These are phyloP conservation scores for Gallinago undulata DNA, from an alignment of 2,113 vertebrate genomes.

Conservation along the genomic window DNA sequence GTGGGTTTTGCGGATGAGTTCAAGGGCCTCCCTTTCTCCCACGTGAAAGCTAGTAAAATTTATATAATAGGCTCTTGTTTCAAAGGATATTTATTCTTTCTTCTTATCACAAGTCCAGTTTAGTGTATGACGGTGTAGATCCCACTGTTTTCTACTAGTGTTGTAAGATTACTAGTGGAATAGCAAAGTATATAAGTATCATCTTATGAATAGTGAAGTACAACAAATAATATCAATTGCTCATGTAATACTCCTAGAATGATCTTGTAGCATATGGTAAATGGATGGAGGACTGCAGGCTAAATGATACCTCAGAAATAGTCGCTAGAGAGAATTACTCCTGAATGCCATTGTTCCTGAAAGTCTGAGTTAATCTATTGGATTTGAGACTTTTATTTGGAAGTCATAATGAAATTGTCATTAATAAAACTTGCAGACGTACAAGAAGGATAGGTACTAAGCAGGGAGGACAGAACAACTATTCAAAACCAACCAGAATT, in stretches of 20 bases:
- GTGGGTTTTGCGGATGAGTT: neutral
- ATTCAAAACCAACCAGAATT: neutral
- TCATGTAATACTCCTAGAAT: neutral
- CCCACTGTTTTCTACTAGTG: neutral
- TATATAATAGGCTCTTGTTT: neutral
- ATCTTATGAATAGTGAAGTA: neutral
- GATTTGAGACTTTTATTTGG: rapidly evolving
- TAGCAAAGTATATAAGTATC: neutral
- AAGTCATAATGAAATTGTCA: neutral
- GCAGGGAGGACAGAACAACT: neutral
- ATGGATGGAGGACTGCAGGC: neutral
- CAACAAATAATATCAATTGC: neutral
- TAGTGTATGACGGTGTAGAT: neutral
- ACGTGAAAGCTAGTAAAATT: neutral
- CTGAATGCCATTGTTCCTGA: neutral
- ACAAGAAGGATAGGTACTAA: neutral
- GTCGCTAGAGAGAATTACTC: neutral
- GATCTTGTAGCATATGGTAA: neutral
- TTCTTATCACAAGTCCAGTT: neutral
- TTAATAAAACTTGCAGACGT: neutral
- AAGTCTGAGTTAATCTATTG: neutral
- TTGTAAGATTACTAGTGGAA: neutral
- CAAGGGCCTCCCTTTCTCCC: neutral
- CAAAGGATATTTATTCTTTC: neutral
- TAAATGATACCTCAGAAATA: neutral